Evolutionary conservation across 2,888 invertebrate species (phyloP), one percentile per base, ranked within the genome.

Genomic region (Oscheius myriophilus): DNA sequence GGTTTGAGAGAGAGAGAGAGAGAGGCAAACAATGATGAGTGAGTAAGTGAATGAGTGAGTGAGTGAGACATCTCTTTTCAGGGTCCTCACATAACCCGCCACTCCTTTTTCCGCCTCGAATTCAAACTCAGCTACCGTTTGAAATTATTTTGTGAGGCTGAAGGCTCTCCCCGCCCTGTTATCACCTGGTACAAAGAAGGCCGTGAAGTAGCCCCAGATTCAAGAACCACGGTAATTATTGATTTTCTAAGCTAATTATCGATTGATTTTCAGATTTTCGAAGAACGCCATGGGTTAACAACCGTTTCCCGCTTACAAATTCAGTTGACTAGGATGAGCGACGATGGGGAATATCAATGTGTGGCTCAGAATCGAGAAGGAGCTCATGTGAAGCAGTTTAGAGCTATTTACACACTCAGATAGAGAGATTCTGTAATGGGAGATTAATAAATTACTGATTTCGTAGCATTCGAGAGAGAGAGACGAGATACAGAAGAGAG

Each of bases 141-240:
- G 78, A 93, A 93, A 16, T 93, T 95, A 87, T 89, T 95, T 67
- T 95, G 95, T 87, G 92, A 93, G 53, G 94, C 95, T 0, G 91
- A 92, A 85, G 95, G 95, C 0, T 91, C 91, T 78, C 95, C 95
- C 0, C 89, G 93, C 58, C 95, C 95, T 0, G 92, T 93, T 76
- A 93, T 95, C 75, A 94, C 93, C 9, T 95, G 95, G 95, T 94
- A 93, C 87, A 95, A 95, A 87, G 94, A 95, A 87, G 94, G 94
- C 41, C 92, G 92, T 23, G 95, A 95, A 89, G 92, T 95, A 85
- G 93, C 93, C 23, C 72, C 76, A 41, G 70, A 73, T 54, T 65
- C 70, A 41, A 64, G 69, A 49, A 43, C 53, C n/a, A 68, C 74
- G 54, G 76, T 76, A 21, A 26, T 62, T 43, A n/a, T 65, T 42